A percentile compares a stretch with the other conserved stretches of the same genome.
phyloP scores from a whole-genome alignment of 2,113 vertebrate species.

The Zosterops borbonicus region DNA sequence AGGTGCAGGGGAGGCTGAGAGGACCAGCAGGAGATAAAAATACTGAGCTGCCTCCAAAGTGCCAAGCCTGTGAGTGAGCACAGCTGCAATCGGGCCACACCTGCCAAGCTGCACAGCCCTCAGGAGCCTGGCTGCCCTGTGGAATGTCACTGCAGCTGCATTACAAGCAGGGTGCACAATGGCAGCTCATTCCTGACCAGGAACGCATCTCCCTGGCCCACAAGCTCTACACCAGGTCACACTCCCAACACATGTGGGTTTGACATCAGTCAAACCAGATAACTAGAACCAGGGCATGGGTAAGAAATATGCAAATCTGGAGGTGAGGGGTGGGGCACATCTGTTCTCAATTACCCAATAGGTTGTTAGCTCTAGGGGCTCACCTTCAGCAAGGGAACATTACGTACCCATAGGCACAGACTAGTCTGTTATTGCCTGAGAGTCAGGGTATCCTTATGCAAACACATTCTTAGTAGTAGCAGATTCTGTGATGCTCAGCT shows the following conservation, averaged over 20 bases:
- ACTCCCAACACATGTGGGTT: background rate
- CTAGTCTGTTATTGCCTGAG: background rate
- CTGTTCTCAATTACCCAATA: conserved; percentile 49
- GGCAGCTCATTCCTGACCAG: conserved; percentile 14
- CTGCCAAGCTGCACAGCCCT: conserved; percentile 1
- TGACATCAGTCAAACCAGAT: conserved; percentile 25
- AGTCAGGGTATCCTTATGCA: background rate
- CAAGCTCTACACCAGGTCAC: background rate
- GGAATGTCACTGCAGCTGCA: background rate
- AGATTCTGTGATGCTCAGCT: background rate
- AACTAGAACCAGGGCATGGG: conserved; percentile 32
- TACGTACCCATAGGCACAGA: background rate
- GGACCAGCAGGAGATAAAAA: background rate
- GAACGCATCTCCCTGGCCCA: background rate
- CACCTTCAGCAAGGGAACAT: background rate
- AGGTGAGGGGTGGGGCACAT: background rate
- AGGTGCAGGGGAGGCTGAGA: background rate
- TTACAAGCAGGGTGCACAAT: background rate
- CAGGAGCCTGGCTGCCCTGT: background rate
- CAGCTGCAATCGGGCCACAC: background rate
- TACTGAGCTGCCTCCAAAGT: background rate
- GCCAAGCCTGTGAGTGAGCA: background rate
- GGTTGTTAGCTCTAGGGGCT: conserved; percentile 25
- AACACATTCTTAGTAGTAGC: background rate
- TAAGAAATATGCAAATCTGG: background rate